Base-by-base conservation (phyloP, 2,888 invertebrate species). In the Acanthoscelides obtectus region DNA sequence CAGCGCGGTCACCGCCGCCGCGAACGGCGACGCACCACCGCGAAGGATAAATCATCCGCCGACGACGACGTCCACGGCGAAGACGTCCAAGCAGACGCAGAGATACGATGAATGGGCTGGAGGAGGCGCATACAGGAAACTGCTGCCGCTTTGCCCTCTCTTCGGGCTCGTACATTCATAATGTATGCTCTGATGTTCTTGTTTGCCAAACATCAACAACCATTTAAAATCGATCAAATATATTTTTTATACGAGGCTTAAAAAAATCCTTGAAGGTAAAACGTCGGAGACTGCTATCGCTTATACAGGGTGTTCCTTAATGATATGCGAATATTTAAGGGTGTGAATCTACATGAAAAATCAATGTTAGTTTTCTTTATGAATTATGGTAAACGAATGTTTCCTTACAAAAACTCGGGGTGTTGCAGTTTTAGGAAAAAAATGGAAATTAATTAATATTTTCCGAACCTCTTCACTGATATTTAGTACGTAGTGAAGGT, bases 1-100 rank as follows among this genome's bases (percentile, higher is more conserved):
- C 76, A 79, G 77, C 69, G 68, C 21, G n/a, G n/a, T n/a, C 68
- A 45, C 25, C 65, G 66, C 66, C 66, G 66, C 66, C 20, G 45
- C 45, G 25, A 45, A 45, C 45, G 12, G 45, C 45, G 45, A 45
- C 45, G 8, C 45, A 17, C 3, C 45, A 12, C 5, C 45, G 45
- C 45, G 12, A 17, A 45, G 79, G 77, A 80, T 81, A 81, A 81
- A 81, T 81, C 80, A 80, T 79, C 77, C 70, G 69, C 68, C n/a
- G 68, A 69, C 27, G 67, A 64, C 45, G 45, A 45, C 45, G 45
- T 6, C 45, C 25, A 25, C 25, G 25, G 25, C 25, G 45, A 45
- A 4, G 45, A 45, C 45, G 45, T 45, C 45, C 45, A 45, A 3
- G 17, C 3, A 45, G 45, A 45, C 45, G 45, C 45, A 45, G 8